Evolutionary conservation across 2,888 invertebrate species (phyloP).

Genomic region (Camponotus fellah): DNA sequence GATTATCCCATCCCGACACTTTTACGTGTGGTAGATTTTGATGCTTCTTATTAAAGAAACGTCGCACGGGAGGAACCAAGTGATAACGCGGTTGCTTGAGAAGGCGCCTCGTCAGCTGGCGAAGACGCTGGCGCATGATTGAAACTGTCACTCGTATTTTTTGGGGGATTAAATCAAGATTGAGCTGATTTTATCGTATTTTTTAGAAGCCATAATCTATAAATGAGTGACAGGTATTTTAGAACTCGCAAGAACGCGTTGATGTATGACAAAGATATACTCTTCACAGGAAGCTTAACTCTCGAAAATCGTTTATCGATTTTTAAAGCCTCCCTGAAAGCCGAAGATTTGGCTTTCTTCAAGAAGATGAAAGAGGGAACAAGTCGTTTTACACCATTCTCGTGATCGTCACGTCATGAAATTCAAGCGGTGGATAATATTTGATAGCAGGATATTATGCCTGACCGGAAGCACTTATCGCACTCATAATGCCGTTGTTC

Average conservation of each 20-base stretch:
- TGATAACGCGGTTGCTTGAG: not conserved
- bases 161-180: not conserved
- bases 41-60: conserved; percentile 7
- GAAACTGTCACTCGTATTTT: not conserved
- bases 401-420: conserved; percentile 24
- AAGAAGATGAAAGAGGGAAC: conserved; percentile 2
- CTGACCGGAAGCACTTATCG: conserved; percentile 37
- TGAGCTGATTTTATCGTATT: not conserved
- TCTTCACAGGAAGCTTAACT: not conserved
- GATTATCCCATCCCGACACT: conserved; percentile 44
- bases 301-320: not conserved
- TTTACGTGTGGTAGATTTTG: conserved; percentile 3
- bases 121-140: not conserved
- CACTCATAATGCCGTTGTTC: not conserved
- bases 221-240: not conserved
- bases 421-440: conserved; percentile 8
- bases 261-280: not conserved
- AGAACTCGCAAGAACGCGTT: not conserved
- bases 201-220: not conserved
- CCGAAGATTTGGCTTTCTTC: conserved; percentile 8
- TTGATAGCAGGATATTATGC: not conserved
- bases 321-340: conserved; percentile 3
- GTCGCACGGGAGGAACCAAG: not conserved
- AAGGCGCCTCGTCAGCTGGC: not conserved
- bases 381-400: conserved; percentile 37